Evolutionary conservation across 2,113 vertebrate genomes (phyloP).

Genomic region (Rhegmatorhina hoffmannsi): DNA sequence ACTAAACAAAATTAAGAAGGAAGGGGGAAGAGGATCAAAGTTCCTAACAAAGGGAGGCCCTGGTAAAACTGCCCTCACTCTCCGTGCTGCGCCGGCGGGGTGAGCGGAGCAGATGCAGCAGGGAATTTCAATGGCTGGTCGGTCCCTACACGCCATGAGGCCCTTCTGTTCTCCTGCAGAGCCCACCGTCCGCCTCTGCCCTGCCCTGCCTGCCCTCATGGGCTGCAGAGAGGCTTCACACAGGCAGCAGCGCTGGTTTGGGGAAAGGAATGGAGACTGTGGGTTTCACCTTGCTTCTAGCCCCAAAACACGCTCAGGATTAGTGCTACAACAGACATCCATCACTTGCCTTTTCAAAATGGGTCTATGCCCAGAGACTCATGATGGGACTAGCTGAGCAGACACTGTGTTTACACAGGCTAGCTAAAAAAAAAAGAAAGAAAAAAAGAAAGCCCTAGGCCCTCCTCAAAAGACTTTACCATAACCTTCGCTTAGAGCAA

Average conservation of each 20-base stretch:
- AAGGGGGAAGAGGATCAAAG: not conserved
- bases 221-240: not conserved
- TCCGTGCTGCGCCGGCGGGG: fast-evolving
- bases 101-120: not conserved
- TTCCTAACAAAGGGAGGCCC: conserved; percentile 39
- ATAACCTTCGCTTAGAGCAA: not conserved
- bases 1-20: not conserved
- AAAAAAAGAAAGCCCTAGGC: not conserved
- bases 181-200: not conserved
- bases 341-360: not conserved
- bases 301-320: not conserved
- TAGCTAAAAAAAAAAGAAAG: not conserved
- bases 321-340: not conserved
- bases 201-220: not conserved
- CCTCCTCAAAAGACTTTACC: not conserved
- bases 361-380: not conserved
- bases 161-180: conserved; percentile 28
- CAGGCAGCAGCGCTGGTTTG: fast-evolving
- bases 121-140: conserved; percentile 41
- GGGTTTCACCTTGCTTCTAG: not conserved
- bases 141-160: conserved; percentile 13
- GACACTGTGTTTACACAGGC: not conserved
- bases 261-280: not conserved
- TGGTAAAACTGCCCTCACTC: not conserved
- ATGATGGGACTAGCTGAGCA: not conserved